phyloP scores from a whole-genome alignment of 2,113 vertebrate species.

The Psilopsiagon aymara region DNA sequence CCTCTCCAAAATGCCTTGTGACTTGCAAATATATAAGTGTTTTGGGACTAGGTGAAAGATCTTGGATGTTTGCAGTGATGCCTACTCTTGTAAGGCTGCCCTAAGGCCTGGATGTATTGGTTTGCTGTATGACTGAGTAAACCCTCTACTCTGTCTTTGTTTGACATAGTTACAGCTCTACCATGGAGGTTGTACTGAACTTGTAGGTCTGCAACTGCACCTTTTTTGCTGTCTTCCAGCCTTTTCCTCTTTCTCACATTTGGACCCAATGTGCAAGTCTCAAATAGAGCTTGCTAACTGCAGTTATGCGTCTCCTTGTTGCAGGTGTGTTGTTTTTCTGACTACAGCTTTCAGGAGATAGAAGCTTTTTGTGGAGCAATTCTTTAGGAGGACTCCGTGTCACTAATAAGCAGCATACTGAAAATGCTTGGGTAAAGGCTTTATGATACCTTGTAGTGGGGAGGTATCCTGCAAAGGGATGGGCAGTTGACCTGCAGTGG shows the following conservation, averaged over 20 bases:
- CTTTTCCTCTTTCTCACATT: neutral
- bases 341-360: neutral
- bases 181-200: neutral
- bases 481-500: neutral
- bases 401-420: neutral
- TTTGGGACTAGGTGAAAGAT: neutral
- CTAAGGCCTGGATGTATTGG: neutral
- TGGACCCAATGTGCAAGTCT: neutral
- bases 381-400: neutral
- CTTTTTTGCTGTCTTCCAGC: neutral
- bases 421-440: neutral
- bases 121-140: neutral
- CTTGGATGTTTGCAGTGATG: neutral
- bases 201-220: neutral
- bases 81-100: neutral
- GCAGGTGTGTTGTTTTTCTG: neutral
- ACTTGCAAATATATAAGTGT: neutral
- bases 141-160: neutral
- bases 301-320: neutral
- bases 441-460: neutral
- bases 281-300: neutral
- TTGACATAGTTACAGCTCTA: neutral
- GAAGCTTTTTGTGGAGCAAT: neutral
- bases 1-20: neutral
- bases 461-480: neutral